Conservation (phyloP, 2,113 vertebrate genomes). For the Poecile atricapillus region DNA sequence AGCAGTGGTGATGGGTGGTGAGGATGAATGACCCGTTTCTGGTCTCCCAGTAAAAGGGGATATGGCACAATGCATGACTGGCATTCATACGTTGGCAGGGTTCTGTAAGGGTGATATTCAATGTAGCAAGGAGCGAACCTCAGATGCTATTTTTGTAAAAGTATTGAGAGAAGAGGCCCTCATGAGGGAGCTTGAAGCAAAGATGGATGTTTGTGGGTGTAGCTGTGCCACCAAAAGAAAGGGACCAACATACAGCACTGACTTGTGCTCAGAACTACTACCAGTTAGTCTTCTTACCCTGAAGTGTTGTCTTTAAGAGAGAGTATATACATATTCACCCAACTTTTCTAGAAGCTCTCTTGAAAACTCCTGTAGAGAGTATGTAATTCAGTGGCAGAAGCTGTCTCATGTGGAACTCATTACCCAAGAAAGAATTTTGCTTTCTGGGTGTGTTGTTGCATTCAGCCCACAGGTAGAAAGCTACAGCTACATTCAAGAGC, state of each 20-base stretch:
- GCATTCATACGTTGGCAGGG: neutral
- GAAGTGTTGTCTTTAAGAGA: neutral
- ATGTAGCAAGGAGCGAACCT: neutral
- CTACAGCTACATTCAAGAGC: neutral
- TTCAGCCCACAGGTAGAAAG: neutral
- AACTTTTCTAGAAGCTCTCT: neutral
- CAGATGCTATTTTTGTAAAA: rapidly evolving
- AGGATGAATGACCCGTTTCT: neutral
- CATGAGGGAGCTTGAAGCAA: neutral
- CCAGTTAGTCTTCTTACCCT: neutral
- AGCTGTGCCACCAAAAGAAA: neutral
- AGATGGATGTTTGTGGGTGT: neutral
- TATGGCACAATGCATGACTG: neutral
- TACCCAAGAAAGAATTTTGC: neutral
- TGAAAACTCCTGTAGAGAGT: neutral
- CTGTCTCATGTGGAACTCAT: neutral
- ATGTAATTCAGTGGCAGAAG: neutral
- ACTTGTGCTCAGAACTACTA: neutral
- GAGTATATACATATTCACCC: neutral
- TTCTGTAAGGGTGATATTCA: neutral
- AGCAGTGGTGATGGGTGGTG: neutral
- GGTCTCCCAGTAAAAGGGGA: neutral
- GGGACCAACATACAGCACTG: neutral
- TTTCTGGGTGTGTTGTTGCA: neutral
- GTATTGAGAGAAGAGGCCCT: neutral